A percentile compares a stretch with the other conserved stretches of the same genome.
phyloP scores from a whole-genome alignment of 2,113 vertebrate species.

The Fulmarus glacialis region DNA sequence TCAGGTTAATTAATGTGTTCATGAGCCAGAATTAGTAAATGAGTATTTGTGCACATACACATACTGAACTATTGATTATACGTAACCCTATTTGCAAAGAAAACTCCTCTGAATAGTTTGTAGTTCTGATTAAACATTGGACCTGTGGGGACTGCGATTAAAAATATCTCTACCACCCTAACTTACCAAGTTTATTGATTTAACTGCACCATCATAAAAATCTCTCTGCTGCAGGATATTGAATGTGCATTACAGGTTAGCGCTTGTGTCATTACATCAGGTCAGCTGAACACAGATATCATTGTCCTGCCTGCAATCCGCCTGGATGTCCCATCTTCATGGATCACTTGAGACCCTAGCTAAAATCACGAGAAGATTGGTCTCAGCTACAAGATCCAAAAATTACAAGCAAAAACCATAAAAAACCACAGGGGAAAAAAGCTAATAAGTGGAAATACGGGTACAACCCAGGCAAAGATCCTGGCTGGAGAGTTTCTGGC shows the following conservation, averaged over 20 bases:
- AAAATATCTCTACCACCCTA: background rate
- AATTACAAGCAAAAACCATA: background rate
- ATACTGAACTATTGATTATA: slow-evolving; percentile 19
- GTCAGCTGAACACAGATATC: background rate
- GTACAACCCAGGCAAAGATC: background rate
- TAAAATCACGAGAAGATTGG: background rate
- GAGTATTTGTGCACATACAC: background rate
- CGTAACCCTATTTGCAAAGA: slow-evolving; percentile 9
- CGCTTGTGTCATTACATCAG: background rate
- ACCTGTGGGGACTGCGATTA: background rate
- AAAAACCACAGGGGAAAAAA: background rate
- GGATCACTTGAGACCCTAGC: background rate
- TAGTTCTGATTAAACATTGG: background rate
- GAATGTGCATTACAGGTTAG: background rate
- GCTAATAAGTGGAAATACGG: background rate
- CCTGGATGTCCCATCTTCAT: background rate
- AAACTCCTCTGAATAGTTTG: background rate
- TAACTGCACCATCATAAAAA: background rate
- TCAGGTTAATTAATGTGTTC: background rate
- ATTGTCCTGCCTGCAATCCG: background rate
- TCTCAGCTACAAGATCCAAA: background rate
- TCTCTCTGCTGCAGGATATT: background rate
- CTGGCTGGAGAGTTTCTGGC: background rate
- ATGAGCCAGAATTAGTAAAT: background rate
- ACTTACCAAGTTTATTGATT: background rate